Evolutionary conservation across 1,140 invertebrate genomes (phyloP), one percentile per base, ranked within the genome.

Genomic region (Magallana angulata): DNA sequence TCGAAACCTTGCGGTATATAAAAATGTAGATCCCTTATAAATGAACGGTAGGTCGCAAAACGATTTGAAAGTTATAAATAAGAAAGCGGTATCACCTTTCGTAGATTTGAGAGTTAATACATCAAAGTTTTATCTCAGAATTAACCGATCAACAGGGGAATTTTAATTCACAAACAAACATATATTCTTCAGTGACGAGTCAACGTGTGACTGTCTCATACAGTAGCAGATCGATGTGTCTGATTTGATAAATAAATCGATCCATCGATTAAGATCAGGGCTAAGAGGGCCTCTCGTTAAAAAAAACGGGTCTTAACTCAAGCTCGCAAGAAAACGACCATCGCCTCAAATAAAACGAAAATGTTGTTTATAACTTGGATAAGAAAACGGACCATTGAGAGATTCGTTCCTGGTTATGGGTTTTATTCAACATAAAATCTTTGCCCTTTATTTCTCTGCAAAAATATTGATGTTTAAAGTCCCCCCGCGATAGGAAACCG

Each of bases 381-480:
- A 48, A 48, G 36, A 48, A 48, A 48, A 48, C 36, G 36, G 36
- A 48, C 36, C 36, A 48, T 48, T 48, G 36, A 48, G 36, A 48
- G 36, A 48, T 48, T 48, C 36, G 36, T 48, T 48, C 36, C 36
- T 48, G 36, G 36, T 48, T 48, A 2, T 48, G 36, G 36, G 36
- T 48, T 48, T 48, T 48, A 48, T 48, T 48, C 36, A 48, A 48
- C 36, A 48, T 48, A 48, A 48, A 48, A 48, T 48, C 36, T 48
- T n/a, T 68, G 5, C 24, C 64, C 9, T 12, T 16, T 68, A 68
- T 68, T 48, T 48, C 64, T 68, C 64, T 24, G 24, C 36, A 24
- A 68, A 68, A 68, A 68, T 68, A 68, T 68, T 68, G 64, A 68
- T 68, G 64, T 68, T 68, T 68, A 68, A 68, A 68, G n/a, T n/a